Evolutionary conservation across 2,113 vertebrate genomes (phyloP).

Genomic region (Odontophorus gujanensis): DNA sequence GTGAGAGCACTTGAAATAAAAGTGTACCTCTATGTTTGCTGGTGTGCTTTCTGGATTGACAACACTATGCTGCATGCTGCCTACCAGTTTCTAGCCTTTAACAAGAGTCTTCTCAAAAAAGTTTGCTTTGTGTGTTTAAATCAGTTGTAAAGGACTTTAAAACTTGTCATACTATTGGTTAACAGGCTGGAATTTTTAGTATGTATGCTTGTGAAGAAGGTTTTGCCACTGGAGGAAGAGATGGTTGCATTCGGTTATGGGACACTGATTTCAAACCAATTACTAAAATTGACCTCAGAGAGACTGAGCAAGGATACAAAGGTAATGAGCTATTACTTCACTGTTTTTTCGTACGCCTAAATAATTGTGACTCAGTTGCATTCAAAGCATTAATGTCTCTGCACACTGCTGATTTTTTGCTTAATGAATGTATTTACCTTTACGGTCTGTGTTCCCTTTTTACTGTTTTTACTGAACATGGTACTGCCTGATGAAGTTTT

Average conservation of each 20-base stretch:
- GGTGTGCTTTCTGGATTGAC: slow-evolving; percentile 1
- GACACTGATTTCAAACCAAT: slow-evolving; percentile 96
- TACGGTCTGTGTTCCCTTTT: neutral
- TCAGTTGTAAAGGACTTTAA: neutral
- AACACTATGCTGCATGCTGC: neutral
- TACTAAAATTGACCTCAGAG: slow-evolving; percentile 97
- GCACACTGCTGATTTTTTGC: neutral
- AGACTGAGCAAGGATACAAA: slow-evolving; percentile 97
- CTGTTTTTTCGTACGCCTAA: neutral
- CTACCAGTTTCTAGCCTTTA: slow-evolving; percentile 6
- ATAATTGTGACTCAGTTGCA: neutral
- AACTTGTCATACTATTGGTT: slow-evolving; percentile 16
- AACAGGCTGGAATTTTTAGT: slow-evolving; percentile 96
- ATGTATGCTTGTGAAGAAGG: slow-evolving; percentile 97
- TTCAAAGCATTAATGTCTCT: neutral
- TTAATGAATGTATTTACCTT: neutral
- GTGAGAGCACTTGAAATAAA: slow-evolving; percentile 45
- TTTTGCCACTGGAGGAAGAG: slow-evolving; percentile 94
- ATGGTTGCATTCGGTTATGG: slow-evolving; percentile 96
- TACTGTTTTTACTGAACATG: neutral
- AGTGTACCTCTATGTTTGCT: neutral
- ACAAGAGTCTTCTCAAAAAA: neutral
- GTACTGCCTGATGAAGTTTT: neutral
- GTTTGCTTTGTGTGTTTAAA: neutral
- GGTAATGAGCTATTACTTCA: slow-evolving; percentile 77